Base-by-base conservation (phyloP, 30 jellyfish, hydroid and myxozoan genomes). In the Rhopilema esculentum region DNA sequence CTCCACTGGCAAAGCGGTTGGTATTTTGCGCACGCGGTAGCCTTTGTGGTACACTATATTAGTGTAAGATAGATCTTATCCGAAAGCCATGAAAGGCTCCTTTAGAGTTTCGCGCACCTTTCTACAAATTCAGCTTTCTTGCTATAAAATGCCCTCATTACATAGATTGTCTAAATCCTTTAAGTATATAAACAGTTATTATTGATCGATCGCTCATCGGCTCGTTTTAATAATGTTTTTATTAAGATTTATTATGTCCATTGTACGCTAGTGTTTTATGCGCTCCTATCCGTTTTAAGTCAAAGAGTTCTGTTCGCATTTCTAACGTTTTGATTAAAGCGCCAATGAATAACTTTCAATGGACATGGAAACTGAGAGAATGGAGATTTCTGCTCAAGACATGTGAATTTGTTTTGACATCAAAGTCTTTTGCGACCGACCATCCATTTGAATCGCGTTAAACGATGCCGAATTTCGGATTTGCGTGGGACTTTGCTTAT, bases 141-240 rank as follows among this genome's bases (percentile, higher is more conserved):
- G 33, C 84, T 72, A 18, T 71, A 75, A 85, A 85, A 73, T 85
- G 57, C 88, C 67, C 87, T 85, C 80, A 85, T 85, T 85, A 85
- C 94, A 66, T 75, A 74, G 94, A 85, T 85, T 64, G 89, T 85
- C 85, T 49, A 85, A 85, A 85, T 85, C 94, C 88, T 75, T 64
- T 85, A 85, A 85, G 94, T 75, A 85, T 75, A 85, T 85, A 85
- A 85, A 85, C 94, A 85, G 94, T 85, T 85, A 85, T 85, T 85
- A 85, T 85, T 72, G 84, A 69, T 49, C 82, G 72, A 74, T 64
- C 88, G 84, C 89, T 85, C 84, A 85, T 85, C 94, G 83, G 89
- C 86, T 73, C 88, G 76, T 72, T 85, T 74, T 63, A 68, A 78
- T 85, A 64, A 85, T 85, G 94, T 85, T 85, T 85, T 85, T 65